Evolutionary conservation across 1,140 invertebrate species (phyloP).

Genomic region (Leptopilina clavipes): DNA sequence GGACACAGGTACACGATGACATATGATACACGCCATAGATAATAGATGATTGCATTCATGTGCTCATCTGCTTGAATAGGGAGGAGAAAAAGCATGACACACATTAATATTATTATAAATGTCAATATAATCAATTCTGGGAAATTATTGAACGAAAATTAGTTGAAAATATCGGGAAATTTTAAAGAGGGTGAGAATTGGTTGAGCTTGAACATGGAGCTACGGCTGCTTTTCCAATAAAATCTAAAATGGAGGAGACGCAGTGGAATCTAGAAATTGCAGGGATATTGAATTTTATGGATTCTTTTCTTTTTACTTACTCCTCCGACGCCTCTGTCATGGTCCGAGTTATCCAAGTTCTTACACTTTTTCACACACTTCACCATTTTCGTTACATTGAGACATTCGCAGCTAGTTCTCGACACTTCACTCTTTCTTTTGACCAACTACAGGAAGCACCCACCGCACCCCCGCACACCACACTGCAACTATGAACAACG

Average conservation of each 20-base stretch:
- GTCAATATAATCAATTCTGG: not conserved
- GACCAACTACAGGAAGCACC: slow-evolving; percentile 50
- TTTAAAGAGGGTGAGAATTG: not conserved
- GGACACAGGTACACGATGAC: slow-evolving; percentile 20
- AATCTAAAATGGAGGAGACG: slow-evolving; percentile 37
- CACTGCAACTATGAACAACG: not conserved
- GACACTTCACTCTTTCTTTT: slow-evolving; percentile 44
- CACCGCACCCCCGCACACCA: slow-evolving; percentile 40
- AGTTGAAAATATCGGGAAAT: not conserved
- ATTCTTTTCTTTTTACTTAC: slow-evolving; percentile 65
- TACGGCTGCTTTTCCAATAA: slow-evolving; percentile 12
- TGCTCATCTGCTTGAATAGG: slow-evolving; percentile 31
- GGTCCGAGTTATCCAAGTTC: slow-evolving; percentile 68
- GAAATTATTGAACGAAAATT: slow-evolving; percentile 16
- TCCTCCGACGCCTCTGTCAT: slow-evolving; percentile 76
- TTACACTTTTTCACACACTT: slow-evolving; percentile 72
- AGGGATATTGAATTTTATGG: slow-evolving; percentile 13
- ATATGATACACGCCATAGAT: slow-evolving; percentile 28
- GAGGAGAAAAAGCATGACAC: slow-evolving; percentile 24
- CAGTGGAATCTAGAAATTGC: not conserved
- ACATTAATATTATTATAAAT: not conserved
- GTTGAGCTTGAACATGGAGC: not conserved
- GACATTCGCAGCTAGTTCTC: slow-evolving; percentile 63
- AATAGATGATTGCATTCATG: slow-evolving; percentile 37
- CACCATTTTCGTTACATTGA: slow-evolving; percentile 75